Evolutionary conservation across 1,140 invertebrate genomes (phyloP).

Genomic region (Chrysopa pallens): DNA sequence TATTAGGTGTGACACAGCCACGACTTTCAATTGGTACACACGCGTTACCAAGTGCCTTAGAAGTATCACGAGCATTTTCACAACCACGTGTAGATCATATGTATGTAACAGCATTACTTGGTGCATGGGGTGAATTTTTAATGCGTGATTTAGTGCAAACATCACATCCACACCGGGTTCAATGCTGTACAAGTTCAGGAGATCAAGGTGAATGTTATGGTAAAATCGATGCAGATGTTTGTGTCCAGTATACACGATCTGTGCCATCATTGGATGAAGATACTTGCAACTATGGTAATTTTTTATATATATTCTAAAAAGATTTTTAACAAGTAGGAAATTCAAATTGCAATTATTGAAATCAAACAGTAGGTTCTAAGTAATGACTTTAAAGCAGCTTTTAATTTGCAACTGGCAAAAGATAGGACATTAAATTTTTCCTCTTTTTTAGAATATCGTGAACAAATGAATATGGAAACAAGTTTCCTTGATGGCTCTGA

Average conservation of each 20-base stretch:
- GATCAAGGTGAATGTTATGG: conserved; percentile 34
- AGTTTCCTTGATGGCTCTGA: conserved; percentile 73
- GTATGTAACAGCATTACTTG: conserved; percentile 57
- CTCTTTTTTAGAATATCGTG: conserved; percentile 35
- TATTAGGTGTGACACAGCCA: conserved; percentile 37
- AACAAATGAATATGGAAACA: conserved; percentile 78
- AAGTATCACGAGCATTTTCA: conserved; percentile 25
- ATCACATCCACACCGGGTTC: conserved; percentile 23
- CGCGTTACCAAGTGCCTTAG: conserved; percentile 33
- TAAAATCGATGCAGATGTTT: conserved; percentile 24
- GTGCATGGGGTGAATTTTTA: conserved; percentile 64
- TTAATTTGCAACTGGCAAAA: too few relatives aligned
- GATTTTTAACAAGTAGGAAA: too few relatives aligned
- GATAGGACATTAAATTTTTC: too few relatives aligned
- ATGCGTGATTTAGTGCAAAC: conserved; percentile 59
- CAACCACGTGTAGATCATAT: conserved; percentile 33
- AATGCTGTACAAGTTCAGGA: conserved; percentile 16
- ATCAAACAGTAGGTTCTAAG: too few relatives aligned
- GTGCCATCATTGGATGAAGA: conserved; percentile 43
- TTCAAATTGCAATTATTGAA: too few relatives aligned
- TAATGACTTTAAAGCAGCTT: too few relatives aligned
- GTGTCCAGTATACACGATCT: conserved; percentile 58
- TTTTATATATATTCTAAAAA: too few relatives aligned
- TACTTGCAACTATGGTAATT: conserved; percentile 41
- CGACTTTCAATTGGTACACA: conserved; percentile 29